phyloP scores from a whole-genome alignment of 2,113 vertebrate species.

The Aythya baeri region DNA sequence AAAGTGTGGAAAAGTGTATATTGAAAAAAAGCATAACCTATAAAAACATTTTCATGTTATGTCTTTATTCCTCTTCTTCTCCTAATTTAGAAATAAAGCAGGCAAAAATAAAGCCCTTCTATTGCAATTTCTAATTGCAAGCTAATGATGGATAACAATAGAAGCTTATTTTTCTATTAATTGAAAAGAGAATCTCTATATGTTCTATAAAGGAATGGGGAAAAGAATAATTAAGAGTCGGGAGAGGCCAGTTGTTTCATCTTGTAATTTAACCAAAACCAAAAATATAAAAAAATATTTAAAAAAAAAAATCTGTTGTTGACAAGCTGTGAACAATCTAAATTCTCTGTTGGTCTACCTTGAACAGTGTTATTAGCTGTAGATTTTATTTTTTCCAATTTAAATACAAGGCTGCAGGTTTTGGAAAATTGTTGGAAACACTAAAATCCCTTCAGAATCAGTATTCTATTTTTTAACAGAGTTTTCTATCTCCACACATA shows the following conservation, averaged over 20 bases:
- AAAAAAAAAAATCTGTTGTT: not conserved
- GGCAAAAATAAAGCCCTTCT: not conserved
- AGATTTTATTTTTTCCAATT: not conserved
- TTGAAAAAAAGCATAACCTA: not conserved
- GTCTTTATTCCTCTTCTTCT: not conserved
- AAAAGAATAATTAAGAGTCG: not conserved
- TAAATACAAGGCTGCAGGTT: not conserved
- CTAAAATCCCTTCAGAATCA: not conserved
- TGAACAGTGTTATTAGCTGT: not conserved
- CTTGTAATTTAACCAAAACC: not conserved
- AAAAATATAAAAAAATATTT: not conserved
- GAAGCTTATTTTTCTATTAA: not conserved
- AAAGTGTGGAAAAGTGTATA: not conserved
- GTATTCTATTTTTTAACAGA: not conserved
- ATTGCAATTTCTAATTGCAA: not conserved
- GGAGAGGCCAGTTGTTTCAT: not conserved
- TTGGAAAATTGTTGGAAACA: not conserved
- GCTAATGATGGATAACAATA: not conserved
- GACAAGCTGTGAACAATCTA: accelerated
- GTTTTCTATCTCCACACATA: not conserved
- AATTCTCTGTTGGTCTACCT: not conserved
- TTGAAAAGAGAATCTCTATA: not conserved
- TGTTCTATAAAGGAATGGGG: not conserved
- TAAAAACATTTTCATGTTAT: not conserved
- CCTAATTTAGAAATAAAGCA: not conserved